Base-by-base conservation (phyloP, 2,113 vertebrate genomes). In the Brachionichthys hirsutus region DNA sequence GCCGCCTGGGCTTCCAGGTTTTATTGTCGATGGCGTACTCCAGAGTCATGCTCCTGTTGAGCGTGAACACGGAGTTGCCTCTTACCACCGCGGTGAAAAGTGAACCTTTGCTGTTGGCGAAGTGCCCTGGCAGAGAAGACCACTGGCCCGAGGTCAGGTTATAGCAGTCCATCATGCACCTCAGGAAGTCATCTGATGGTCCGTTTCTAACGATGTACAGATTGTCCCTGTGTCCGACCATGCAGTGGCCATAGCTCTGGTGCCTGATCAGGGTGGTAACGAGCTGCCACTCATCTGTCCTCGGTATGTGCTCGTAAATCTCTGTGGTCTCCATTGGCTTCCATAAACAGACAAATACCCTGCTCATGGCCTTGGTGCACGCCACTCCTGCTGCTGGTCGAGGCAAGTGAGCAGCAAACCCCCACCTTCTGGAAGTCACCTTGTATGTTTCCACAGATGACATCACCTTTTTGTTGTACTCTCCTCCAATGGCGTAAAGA, bases 311-410 rank as follows among this genome's bases (percentile, higher is more conserved):
- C 67, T 94, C 92, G 0, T 94, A 92, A 34, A 98, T 92, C 10
- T 94, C 70, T 0, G 94, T 94, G 53, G 93, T 93, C 72, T 95
- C 94, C 12, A 92, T 91, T 0, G 94, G 94, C 51, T 88, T 90
- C 94, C 95, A 98, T 20, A 97, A 75, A 44, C 94, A 95, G n/a
- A 94, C 90, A 0, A 97, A 98, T 58, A 96, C 92, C 64, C 94
- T 89, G 22, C 93, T 89, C 79, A 93, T 70, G 3, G 94, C 81
- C 47, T 91, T 92, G 74, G 94, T 80, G 0, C 93, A 94, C 0
- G 95, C 94, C 0, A 82, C 89, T 0, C 92, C 92, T 0, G 94
- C 81, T 0, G 88, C 92, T 0, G 94, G 91, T 22, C 92, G 93
- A 0, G 95, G 95, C 60, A 97, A 72, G 62, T 94, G 91, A 0